phyloP scores from a whole-genome alignment of 2,888 invertebrate species.

The Drosophila multiciliata region DNA sequence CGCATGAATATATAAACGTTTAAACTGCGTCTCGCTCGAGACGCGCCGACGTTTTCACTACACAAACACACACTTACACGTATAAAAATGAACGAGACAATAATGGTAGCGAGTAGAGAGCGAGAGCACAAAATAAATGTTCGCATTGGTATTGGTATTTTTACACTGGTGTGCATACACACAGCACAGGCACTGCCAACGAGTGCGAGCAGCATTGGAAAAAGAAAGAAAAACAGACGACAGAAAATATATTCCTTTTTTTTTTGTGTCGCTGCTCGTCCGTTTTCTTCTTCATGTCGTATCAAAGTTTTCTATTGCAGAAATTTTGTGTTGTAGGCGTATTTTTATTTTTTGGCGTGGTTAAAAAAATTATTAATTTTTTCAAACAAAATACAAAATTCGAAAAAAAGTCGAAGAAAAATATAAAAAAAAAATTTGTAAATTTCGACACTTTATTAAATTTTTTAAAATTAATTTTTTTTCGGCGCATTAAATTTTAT shows the following conservation, averaged over 20 bases:
- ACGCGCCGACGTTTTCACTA: slow-evolving; percentile 62
- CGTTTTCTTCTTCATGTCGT: slow-evolving; percentile 83
- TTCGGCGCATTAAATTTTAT: slow-evolving; percentile 67
- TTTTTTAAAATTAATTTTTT: slow-evolving; percentile 47
- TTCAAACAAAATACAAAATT: slow-evolving; percentile 74
- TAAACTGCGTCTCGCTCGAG: slow-evolving; percentile 50
- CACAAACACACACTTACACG: slow-evolving; percentile 40
- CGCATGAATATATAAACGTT: slow-evolving; percentile 40
- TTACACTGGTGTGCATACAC: slow-evolving; percentile 67
- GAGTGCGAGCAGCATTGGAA: slow-evolving; percentile 83
- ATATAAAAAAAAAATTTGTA: slow-evolving; percentile 60
- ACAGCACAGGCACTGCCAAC: slow-evolving; percentile 60
- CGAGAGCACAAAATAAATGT: slow-evolving; percentile 51
- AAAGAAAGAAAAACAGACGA: slow-evolving; percentile 84
- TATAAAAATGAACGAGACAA: slow-evolving; percentile 54
- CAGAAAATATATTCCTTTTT: slow-evolving; percentile 81
- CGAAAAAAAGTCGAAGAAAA: slow-evolving; percentile 65
- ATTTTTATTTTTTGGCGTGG: slow-evolving; percentile 65
- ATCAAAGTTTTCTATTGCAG: slow-evolving; percentile 84
- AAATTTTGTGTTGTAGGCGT: slow-evolving; percentile 73
- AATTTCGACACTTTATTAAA: slow-evolving; percentile 42
- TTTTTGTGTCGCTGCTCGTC: slow-evolving; percentile 82
- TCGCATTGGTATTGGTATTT: slow-evolving; percentile 59
- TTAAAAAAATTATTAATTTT: slow-evolving; percentile 70
- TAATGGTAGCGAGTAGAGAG: slow-evolving; percentile 55